phyloP scores from a whole-genome alignment of 2,113 vertebrate species.

The Megaceryle maxima region DNA sequence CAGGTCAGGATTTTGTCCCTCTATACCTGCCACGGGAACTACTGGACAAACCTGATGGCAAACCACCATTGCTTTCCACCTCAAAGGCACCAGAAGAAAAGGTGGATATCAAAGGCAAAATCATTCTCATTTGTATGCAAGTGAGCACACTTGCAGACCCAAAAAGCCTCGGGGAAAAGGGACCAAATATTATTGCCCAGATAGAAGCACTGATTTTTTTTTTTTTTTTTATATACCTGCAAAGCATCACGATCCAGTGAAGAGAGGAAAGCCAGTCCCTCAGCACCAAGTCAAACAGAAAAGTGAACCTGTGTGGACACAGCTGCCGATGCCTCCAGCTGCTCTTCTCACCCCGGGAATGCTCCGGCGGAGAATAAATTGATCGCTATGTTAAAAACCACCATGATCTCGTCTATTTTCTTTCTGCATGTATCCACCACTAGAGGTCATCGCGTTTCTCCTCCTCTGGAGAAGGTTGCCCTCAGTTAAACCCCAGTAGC shows the following conservation, averaged over 20 bases:
- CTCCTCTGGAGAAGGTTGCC: neutral
- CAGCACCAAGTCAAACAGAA: neutral
- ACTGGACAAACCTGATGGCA: neutral
- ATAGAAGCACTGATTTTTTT: neutral
- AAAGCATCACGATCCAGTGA: neutral
- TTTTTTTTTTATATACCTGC: neutral
- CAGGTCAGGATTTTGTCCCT: fast-evolving
- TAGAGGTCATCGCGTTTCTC: neutral
- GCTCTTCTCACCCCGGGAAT: neutral
- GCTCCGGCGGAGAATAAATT: neutral
- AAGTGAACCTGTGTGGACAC: neutral
- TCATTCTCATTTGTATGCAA: neutral
- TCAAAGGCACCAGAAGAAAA: neutral
- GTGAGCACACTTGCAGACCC: neutral
- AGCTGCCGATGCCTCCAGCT: neutral
- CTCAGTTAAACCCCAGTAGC: neutral
- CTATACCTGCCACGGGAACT: neutral
- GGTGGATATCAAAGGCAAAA: neutral
- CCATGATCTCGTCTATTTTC: fast-evolving
- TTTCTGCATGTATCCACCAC: neutral
- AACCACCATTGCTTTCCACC: neutral
- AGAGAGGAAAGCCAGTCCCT: neutral
- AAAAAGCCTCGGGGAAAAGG: neutral
- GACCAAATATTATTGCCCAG: neutral
- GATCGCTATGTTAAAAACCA: fast-evolving